Evolutionary conservation across 2,797 vertebrate genomes (phyloP).

Genomic region (Pseudochirops cupreus): DNA sequence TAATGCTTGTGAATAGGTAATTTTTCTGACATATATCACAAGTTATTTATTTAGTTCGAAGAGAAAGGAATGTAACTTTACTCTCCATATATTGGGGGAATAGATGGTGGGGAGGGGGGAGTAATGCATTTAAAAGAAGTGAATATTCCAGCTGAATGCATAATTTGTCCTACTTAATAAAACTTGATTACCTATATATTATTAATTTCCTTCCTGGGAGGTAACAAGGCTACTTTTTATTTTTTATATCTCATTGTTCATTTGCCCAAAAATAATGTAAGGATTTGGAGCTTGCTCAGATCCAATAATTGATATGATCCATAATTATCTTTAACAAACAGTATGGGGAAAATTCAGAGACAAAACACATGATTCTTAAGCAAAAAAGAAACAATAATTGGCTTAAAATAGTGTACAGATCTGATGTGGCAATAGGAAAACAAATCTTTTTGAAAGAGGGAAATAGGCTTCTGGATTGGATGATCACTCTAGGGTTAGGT

Average conservation of each 20-base stretch:
- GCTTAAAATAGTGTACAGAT: not conserved
- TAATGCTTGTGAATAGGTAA: constrained; percentile 4
- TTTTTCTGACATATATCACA: not conserved
- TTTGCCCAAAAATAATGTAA: not conserved
- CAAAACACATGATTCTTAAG: not conserved
- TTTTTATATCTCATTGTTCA: constrained; percentile 16
- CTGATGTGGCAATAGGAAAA: not conserved
- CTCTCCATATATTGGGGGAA: too few relatives aligned
- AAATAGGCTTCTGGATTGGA: not conserved
- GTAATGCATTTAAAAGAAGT: constrained; percentile 14
- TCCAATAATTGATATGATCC: not conserved
- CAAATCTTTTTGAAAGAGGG: constrained; percentile 9
- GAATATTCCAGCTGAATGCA: not conserved
- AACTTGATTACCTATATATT: constrained; percentile 10
- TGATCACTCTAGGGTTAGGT: not conserved
- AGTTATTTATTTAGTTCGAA: not conserved
- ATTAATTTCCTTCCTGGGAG: constrained; percentile 18
- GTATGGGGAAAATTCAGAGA: not conserved
- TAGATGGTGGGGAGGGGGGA: not conserved
- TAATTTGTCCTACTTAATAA: not conserved
- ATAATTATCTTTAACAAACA: constrained; percentile 51
- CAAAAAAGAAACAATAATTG: constrained; percentile 26
- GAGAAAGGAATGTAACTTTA: not conserved
- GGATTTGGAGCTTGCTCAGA: constrained; percentile 12
- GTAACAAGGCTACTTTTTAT: constrained; percentile 8